Conservation (phyloP, 2,113 vertebrate species). For the Axis porcinus region DNA sequence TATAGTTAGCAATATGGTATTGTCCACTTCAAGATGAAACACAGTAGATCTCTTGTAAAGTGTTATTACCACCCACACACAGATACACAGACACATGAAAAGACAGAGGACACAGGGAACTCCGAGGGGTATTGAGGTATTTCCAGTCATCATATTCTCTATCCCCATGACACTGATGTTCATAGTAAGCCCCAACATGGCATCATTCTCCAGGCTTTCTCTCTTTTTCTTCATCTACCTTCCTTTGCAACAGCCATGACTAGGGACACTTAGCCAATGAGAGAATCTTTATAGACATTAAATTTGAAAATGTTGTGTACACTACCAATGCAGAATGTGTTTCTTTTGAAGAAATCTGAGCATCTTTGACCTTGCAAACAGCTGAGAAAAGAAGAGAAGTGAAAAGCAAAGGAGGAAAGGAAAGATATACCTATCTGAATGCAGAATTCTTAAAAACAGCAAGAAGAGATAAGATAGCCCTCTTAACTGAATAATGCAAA, state of each 20-base stretch:
- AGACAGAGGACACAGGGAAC: neutral
- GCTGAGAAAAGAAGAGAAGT: neutral
- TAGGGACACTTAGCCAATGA: neutral
- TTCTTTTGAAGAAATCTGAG: neutral
- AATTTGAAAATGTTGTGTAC: neutral
- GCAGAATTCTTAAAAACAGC: neutral
- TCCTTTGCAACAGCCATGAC: neutral
- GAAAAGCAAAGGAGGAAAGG: neutral
- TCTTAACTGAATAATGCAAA: neutral
- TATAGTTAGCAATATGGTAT: neutral
- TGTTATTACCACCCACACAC: neutral
- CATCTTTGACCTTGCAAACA: neutral
- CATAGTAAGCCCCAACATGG: fast-evolving
- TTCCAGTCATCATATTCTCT: neutral
- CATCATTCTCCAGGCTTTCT: neutral
- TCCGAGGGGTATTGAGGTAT: neutral
- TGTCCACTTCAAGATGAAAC: neutral
- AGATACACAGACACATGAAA: neutral
- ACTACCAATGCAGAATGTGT: neutral
- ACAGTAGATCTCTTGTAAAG: neutral
- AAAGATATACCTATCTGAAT: neutral
- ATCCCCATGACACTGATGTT: fast-evolving
- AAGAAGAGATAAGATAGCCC: neutral
- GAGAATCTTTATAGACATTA: neutral
- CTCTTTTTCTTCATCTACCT: neutral